Evolutionary conservation across 1,140 invertebrate species (phyloP), one percentile per base, ranked within the genome.

Genomic region (Latrodectus geometricus): DNA sequence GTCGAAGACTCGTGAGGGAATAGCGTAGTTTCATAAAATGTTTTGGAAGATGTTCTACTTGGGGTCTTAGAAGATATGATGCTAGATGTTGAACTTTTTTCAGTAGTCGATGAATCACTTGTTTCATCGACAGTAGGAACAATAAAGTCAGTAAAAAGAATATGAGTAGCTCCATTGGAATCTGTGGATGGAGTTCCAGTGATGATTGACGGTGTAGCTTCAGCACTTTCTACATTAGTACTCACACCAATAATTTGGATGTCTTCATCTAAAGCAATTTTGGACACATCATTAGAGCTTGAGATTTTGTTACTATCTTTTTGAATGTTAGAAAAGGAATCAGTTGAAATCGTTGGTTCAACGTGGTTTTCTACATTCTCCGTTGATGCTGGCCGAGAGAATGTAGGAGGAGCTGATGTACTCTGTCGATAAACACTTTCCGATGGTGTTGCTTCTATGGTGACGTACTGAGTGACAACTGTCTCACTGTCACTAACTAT

Each of bases 101-200:
- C 50, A 8, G 72, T 48, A 14, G 77, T 65, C 9, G 73, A 20
- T 52, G 79, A 56, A 20, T 14, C 9, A 48, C 54, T 11, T n/a
- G 54, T 9, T 20, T 73, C 56, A 4, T 52, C 69, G 4, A 68
- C 68, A 8, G 74, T 56, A 35, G 87, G 87, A 52, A 84, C 80
- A 56, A 89, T 88, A 65, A 89, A 88, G 74, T 89, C 89, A 9
- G 89, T 88, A 81, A 89, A 89, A 15, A 88, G 86, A 20, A 89
- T 88, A 14, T 89, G 74, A n/a, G 89, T 88, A 5, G 87, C 88
- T 48, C 86, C 88, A 74, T 87, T 87, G 14, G 86, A 69, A 61
- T 87, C 86, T 9, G 86, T 88, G 35, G 87, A 77, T 35, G 87
- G 75, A 5, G 69, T 84, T 61, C 87, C 87, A 9, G 70, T 88